Conservation (phyloP, 2,888 invertebrate genomes). For the Lutraria lutraria region DNA sequence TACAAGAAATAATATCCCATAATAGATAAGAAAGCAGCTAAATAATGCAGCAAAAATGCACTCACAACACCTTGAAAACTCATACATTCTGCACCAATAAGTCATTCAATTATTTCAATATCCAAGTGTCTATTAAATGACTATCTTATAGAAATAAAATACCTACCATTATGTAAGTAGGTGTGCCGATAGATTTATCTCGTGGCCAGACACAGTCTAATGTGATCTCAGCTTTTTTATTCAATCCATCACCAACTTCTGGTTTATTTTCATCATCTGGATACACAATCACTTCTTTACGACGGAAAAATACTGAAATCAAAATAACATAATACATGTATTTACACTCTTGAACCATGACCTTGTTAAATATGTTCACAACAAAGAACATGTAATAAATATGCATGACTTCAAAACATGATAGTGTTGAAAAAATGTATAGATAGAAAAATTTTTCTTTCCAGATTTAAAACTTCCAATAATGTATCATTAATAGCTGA, state of each 20-base stretch:
- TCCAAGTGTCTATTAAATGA: not conserved
- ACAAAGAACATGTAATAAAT: too few species aligned
- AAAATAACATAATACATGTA: not conserved
- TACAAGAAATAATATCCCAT: not conserved
- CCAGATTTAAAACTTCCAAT: too few species aligned
- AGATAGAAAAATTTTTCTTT: too few species aligned
- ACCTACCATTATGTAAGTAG: constrained; percentile 90
- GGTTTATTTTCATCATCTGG: constrained; percentile 96
- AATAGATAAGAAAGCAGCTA: too few species aligned
- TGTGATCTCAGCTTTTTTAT: constrained; percentile 94
- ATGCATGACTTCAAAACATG: too few species aligned
- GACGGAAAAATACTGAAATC: constrained; percentile 93
- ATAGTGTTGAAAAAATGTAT: too few species aligned
- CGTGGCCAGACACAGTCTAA: constrained; percentile 97
- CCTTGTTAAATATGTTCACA: too few species aligned
- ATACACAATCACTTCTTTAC: constrained; percentile 98
- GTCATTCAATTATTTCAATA: not conserved
- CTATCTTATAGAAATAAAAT: not conserved
- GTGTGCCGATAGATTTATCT: constrained; percentile 93
- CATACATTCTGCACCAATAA: too few species aligned
- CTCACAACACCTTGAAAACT: too few species aligned
- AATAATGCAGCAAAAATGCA: too few species aligned
- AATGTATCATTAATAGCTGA: too few species aligned
- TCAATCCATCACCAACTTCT: constrained; percentile 94
- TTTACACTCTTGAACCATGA: too few species aligned